Percentiles rank a stretch among this genome's conserved stretches.
phyloP scores from a whole-genome alignment of 2,888 invertebrate species.

The Koerneria pararmatus region DNA sequence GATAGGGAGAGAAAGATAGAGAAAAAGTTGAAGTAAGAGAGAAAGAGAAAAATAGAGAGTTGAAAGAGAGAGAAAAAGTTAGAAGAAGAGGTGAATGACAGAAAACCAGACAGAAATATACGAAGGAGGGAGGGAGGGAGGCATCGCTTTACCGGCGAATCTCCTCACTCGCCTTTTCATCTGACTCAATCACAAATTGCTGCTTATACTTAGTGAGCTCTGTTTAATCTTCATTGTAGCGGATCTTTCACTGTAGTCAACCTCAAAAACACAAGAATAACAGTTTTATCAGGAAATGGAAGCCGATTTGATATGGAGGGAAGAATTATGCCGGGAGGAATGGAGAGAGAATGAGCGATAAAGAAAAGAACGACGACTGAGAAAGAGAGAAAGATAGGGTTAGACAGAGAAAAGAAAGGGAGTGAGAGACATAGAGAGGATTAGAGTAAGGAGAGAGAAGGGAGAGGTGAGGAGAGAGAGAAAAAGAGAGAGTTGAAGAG shows the following conservation, averaged over 20 bases:
- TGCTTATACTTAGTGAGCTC: too few relatives aligned
- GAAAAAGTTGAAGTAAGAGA: slow-evolving; percentile 21
- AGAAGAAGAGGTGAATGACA: neutral
- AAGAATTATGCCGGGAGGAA: too few relatives aligned
- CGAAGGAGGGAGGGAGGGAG: neutral
- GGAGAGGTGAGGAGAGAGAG: slow-evolving; percentile 25
- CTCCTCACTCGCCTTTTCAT: slow-evolving; percentile 20
- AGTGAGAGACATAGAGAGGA: slow-evolving; percentile 12
- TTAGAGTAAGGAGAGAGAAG: slow-evolving; percentile 18
- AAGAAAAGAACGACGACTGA: slow-evolving; percentile 1
- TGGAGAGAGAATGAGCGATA: neutral
- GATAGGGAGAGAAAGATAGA: slow-evolving; percentile 9
- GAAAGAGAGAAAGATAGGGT: neutral
- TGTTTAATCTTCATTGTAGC: too few relatives aligned
- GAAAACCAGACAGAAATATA: slow-evolving; percentile 17
- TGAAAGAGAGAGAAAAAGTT: slow-evolving; percentile 19
- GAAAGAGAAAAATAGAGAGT: slow-evolving; percentile 5
- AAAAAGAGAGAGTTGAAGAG: slow-evolving; percentile 22
- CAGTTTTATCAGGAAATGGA: too few relatives aligned
- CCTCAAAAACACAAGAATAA: too few relatives aligned
- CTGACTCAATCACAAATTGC: slow-evolving; percentile 21
- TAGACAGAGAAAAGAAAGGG: neutral
- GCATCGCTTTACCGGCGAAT: slow-evolving; percentile 22
- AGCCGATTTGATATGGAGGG: too few relatives aligned
- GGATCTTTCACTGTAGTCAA: too few relatives aligned